Base-by-base conservation (phyloP, 2,888 invertebrate species). In the Phrixothrix hirtus region DNA sequence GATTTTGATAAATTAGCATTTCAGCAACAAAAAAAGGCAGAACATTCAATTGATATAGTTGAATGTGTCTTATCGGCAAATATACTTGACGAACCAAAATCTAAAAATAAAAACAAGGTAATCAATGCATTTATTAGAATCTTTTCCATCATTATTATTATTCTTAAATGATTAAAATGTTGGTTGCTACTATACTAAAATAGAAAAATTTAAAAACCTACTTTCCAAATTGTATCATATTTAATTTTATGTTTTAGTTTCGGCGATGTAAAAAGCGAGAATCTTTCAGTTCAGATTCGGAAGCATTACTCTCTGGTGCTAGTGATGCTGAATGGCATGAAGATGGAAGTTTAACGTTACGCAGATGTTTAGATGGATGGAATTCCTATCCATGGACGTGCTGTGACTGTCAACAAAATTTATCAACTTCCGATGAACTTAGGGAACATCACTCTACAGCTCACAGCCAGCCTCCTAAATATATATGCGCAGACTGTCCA, bases 401-500 rank as follows among this genome's bases (percentile, higher is more conserved):
- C 59, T 77, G 76, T 15, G 79, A 79, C 49, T 81, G 81, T 62
- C 75, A 78, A 51, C 74, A 77, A 66, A 64, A 76, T 32, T 73
- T 78, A 36, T 72, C 73, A 46, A 72, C 77, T 51, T 75, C 78
- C 26, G 77, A 79, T 48, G 76, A 78, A 53, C 71, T 87, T 25
- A 74, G 84, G 44, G 78, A 82, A 1, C 87, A 88, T 66, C 81
- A 82, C 35, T 79, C 81, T 55, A 74, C 77, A 4, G 79, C 81
- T 0, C 87, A 87, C 61, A 81, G 82, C 32, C 83, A 84, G 61
- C 79, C 82, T 55, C 77, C 81, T 0, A 82, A 83, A 3, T 87
- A 84, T 62, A 78, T 81, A 64, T 88, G 87, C 66, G 79, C 83
- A 12, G 84, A 86, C 63, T 87, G 87, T 66, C 82, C 83, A 32